phyloP scores from a whole-genome alignment of 2,797 vertebrate species.

The Babyrousa celebensis region DNA sequence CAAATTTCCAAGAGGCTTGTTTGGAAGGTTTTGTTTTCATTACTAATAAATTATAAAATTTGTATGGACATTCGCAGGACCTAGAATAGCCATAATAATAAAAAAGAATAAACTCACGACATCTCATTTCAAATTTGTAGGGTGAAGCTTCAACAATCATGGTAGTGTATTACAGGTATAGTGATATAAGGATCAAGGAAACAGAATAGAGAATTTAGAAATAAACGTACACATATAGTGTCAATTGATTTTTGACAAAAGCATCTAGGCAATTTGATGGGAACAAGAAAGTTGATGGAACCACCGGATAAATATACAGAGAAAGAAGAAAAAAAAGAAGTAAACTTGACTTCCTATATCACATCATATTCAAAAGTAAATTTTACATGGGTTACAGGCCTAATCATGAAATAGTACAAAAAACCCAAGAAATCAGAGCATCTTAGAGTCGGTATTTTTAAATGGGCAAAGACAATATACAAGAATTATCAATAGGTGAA shows the following conservation, averaged over 20 bases:
- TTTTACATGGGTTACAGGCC: neutral
- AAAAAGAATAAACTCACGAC: neutral
- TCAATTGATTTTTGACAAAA: neutral
- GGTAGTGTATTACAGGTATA: accelerated
- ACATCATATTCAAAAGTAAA: neutral
- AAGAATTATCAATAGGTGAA: neutral
- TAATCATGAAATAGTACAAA: neutral
- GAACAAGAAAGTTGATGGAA: neutral
- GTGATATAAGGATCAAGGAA: neutral
- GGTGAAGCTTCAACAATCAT: neutral
- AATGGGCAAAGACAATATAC: neutral
- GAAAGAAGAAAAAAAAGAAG: too few relatives aligned
- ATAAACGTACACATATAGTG: neutral
- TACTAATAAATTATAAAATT: neutral
- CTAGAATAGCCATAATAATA: neutral
- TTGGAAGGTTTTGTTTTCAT: neutral
- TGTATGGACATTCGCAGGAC: neutral
- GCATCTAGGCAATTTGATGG: neutral
- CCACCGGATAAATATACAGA: accelerated
- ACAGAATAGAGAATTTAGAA: neutral
- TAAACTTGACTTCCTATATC: too few relatives aligned
- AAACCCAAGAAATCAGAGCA: neutral
- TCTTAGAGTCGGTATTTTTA: neutral
- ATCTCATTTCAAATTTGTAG: neutral
- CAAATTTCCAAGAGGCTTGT: neutral